Evolutionary conservation across 35 echinoderm and acorn worm species (phyloP).

Genomic region (Stichopus chloronotus): DNA sequence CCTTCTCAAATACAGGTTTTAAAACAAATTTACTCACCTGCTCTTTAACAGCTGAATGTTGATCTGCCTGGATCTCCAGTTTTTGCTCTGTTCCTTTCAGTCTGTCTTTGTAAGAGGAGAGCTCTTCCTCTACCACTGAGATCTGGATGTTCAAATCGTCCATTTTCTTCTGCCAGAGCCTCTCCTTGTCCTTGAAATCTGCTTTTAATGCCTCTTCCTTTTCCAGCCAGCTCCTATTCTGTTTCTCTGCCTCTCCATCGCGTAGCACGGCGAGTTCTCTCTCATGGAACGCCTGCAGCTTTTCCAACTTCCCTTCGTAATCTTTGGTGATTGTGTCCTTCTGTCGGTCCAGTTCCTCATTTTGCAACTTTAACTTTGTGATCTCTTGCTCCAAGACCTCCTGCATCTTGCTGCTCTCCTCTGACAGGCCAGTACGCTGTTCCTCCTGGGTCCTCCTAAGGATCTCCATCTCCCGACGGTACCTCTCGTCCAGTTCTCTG

Average conservation of each 20-base stretch:
- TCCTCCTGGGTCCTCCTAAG: slow-evolving; percentile 62
- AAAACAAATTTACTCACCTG: slow-evolving; percentile 65
- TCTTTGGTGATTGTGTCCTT: slow-evolving; percentile 76
- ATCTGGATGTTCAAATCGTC: slow-evolving; percentile 78
- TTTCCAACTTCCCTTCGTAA: slow-evolving; percentile 90
- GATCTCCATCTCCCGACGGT: slow-evolving; percentile 69
- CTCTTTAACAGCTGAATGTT: slow-evolving; percentile 61
- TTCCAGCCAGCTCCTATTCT: slow-evolving; percentile 73
- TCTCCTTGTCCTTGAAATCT: slow-evolving; percentile 83
- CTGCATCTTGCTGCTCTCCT: slow-evolving; percentile 67
- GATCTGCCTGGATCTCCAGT: slow-evolving; percentile 48
- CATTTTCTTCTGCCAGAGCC: slow-evolving; percentile 66
- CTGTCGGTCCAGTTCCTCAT: slow-evolving; percentile 65
- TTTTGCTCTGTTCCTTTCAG: slow-evolving; percentile 64
- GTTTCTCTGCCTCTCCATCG: slow-evolving; percentile 68
- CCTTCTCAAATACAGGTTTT: not conserved
- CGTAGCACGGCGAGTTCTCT: slow-evolving; percentile 76
- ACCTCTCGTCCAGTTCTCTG: slow-evolving; percentile 62
- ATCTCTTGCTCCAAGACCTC: slow-evolving; percentile 72
- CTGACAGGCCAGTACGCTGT: slow-evolving; percentile 56
- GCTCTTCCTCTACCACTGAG: slow-evolving; percentile 82
- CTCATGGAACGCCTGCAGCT: slow-evolving; percentile 92
- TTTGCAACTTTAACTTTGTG: slow-evolving; percentile 64
- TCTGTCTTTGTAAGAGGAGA: slow-evolving; percentile 69
- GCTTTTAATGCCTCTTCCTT: slow-evolving; percentile 72